These are phyloP conservation scores for Hedychridium roseum DNA, from an alignment of 2,888 invertebrate genomes.

Conservation along the genomic window DNA sequence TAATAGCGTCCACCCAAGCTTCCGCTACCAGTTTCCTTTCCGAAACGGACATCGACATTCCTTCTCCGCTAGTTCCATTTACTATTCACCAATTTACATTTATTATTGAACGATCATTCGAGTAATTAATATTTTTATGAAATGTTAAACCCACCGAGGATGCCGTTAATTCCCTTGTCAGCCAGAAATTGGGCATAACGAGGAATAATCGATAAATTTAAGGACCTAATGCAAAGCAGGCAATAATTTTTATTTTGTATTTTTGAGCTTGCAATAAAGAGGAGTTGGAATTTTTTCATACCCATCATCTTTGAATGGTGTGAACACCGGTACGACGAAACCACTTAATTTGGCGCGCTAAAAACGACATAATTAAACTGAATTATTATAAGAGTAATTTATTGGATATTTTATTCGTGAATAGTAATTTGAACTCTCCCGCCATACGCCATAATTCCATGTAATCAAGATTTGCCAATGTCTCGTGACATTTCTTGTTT, in stretches of 20 bases:
- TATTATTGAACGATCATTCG: background rate
- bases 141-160: constrained; percentile 68
- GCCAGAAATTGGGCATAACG: constrained; percentile 73
- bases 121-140: constrained; percentile 9
- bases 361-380: too few species aligned
- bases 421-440: too few species aligned
- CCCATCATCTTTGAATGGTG: constrained; percentile 72
- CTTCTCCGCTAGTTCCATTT: constrained; percentile 84
- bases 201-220: constrained; percentile 65
- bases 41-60: constrained; percentile 70
- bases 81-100: constrained; percentile 64
- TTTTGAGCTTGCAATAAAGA: background rate
- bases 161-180: constrained; percentile 70
- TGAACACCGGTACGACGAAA: constrained; percentile 76
- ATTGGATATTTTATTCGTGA: too few species aligned
- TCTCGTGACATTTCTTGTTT: too few species aligned
- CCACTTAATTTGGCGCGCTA: too few species aligned
- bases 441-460: too few species aligned
- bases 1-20: constrained; percentile 71
- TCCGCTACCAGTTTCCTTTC: constrained; percentile 76
- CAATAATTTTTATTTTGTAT: background rate
- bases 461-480: too few species aligned
- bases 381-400: too few species aligned
- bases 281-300: constrained; percentile 40
- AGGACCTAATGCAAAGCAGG: constrained; percentile 19